Conservation (phyloP, 2,888 invertebrate genomes). For the Campoplex capitator region DNA sequence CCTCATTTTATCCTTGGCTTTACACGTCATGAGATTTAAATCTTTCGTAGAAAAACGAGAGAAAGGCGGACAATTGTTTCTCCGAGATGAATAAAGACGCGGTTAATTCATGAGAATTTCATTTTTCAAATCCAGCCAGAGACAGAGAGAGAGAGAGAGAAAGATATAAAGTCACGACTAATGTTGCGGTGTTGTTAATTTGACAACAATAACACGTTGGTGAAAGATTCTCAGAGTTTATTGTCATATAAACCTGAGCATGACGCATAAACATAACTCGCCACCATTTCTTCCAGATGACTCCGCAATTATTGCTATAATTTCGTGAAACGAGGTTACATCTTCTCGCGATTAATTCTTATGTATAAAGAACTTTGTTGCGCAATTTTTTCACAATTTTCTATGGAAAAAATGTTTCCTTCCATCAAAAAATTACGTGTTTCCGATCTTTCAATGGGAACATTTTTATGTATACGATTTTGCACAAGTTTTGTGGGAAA, state of each 20-base stretch:
- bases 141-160: neutral
- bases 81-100: constrained; percentile 53
- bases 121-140: constrained; percentile 4
- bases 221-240: constrained; percentile 43
- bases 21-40: neutral
- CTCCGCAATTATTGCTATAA: constrained; percentile 54
- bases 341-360: constrained; percentile 39
- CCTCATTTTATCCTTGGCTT: neutral
- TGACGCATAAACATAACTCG: constrained; percentile 28
- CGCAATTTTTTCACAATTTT: constrained; percentile 6
- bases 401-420: constrained; percentile 8
- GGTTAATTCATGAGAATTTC: constrained; percentile 56
- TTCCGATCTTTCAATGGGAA: neutral
- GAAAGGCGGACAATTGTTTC: constrained; percentile 37
- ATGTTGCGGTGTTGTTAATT: constrained; percentile 37
- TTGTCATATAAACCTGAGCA: constrained; percentile 35
- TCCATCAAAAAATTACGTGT: neutral
- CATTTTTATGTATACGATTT: no score
- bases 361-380: constrained; percentile 20
- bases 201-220: constrained; percentile 21
- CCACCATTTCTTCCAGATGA: constrained; percentile 21
- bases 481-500: no score
- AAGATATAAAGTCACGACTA: constrained; percentile 39
- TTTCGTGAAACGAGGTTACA: constrained; percentile 59
- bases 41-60: constrained; percentile 4